Conservation (phyloP, 2,113 vertebrate genomes). For the Pseudopipra pipra region DNA sequence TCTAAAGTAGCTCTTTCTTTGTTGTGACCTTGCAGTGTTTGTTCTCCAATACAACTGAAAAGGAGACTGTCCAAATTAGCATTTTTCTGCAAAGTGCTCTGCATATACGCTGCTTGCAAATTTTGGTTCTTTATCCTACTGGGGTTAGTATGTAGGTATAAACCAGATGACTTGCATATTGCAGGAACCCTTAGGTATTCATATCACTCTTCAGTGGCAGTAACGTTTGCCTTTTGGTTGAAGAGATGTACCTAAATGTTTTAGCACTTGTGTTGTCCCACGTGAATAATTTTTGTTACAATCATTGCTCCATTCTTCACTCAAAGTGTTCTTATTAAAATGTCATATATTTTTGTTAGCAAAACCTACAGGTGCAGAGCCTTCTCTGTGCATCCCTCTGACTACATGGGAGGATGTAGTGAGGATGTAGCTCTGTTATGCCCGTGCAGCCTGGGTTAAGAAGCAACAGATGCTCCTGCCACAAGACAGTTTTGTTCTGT, state of each 20-base stretch:
- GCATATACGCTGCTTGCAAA: not conserved
- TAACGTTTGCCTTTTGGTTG: not conserved
- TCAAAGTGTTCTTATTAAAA: not conserved
- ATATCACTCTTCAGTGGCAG: not conserved
- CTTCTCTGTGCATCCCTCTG: not conserved
- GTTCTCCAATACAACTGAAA: not conserved
- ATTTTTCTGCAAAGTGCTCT: not conserved
- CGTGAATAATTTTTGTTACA: not conserved
- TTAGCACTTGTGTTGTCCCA: not conserved
- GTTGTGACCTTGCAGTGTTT: not conserved
- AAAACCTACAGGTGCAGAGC: not conserved
- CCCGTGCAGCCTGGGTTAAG: accelerated
- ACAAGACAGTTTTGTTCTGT: not conserved
- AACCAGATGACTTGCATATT: not conserved
- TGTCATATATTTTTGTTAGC: not conserved
- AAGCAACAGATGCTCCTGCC: not conserved
- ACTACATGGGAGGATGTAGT: not conserved
- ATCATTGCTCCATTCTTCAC: not conserved
- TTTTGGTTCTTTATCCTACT: not conserved
- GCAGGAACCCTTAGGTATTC: not conserved
- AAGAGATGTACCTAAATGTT: not conserved
- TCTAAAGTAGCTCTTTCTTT: not conserved
- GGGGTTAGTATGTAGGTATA: not conserved
- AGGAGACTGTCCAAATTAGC: not conserved
- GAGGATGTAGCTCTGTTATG: not conserved